These are phyloP conservation scores for Hypomecis punctinalis DNA, from an alignment of 2,888 invertebrate genomes.

Conservation along the genomic window DNA sequence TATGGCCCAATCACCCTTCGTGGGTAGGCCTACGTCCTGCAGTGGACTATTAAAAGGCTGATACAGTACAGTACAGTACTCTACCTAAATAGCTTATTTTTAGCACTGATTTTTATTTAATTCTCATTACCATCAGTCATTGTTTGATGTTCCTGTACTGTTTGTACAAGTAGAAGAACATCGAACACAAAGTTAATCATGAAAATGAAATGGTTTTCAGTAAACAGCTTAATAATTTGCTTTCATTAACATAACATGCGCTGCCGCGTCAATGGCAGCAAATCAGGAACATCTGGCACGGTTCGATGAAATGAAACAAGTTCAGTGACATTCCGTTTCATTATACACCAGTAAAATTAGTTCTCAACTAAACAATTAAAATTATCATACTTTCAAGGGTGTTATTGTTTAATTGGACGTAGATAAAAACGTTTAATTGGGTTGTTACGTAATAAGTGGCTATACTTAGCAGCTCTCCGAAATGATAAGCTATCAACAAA, in stretches of 20 bases:
- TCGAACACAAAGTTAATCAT: slow-evolving; percentile 6
- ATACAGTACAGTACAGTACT: too few relatives aligned
- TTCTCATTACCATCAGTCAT: too few relatives aligned
- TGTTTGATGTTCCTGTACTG: too few relatives aligned
- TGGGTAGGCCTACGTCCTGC: too few relatives aligned
- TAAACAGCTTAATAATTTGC: slow-evolving; percentile 8
- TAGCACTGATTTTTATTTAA: too few relatives aligned
- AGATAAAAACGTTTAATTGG: background rate
- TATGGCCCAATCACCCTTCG: too few relatives aligned
- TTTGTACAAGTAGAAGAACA: too few relatives aligned
- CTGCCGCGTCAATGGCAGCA: slow-evolving; percentile 41
- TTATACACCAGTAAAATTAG: slow-evolving; percentile 28
- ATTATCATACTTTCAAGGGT: background rate
- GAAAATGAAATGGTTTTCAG: slow-evolving; percentile 22
- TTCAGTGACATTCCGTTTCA: slow-evolving; percentile 46
- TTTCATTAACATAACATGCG: slow-evolving; percentile 41
- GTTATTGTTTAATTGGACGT: background rate
- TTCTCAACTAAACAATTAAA: slow-evolving; percentile 19
- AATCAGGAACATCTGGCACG: slow-evolving; percentile 47
- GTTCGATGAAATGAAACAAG: slow-evolving; percentile 47
- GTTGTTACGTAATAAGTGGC: background rate
- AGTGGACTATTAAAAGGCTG: too few relatives aligned
- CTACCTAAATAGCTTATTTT: too few relatives aligned
- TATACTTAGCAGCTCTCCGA: background rate
- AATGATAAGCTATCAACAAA: slow-evolving; percentile 5